A percentile compares a stretch with the other conserved stretches of the same genome.
phyloP scores from a whole-genome alignment of 2,888 invertebrate genomes.

The Stramonita haemastoma region DNA sequence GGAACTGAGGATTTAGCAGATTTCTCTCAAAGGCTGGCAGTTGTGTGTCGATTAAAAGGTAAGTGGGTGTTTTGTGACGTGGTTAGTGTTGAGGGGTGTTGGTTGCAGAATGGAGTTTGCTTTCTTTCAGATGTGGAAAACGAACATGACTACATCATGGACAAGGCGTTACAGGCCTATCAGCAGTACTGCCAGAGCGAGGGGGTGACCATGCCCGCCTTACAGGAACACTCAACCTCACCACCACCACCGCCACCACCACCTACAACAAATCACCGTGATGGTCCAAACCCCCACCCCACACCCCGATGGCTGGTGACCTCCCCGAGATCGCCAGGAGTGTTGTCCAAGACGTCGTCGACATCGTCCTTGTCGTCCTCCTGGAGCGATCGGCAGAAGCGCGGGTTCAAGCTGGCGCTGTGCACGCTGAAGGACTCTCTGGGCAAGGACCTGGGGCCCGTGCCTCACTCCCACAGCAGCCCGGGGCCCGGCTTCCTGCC shows the following conservation, averaged over 20 bases:
- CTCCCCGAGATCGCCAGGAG: neutral
- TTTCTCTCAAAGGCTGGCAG: too few relatives aligned
- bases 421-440: slow-evolving; percentile 34
- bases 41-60: neutral
- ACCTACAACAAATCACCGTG: neutral
- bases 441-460: slow-evolving; percentile 57
- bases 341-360: neutral
- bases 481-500: slow-evolving; percentile 46
- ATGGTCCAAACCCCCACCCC: neutral
- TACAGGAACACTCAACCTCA: neutral
- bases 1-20: too few relatives aligned
- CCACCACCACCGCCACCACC: neutral
- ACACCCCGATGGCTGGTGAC: neutral
- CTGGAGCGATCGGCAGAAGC: neutral
- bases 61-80: neutral
- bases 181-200: slow-evolving; percentile 51
- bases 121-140: slow-evolving; percentile 62
- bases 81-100: neutral
- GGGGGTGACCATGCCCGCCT: neutral
- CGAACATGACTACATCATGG: slow-evolving; percentile 67
- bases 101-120: neutral
- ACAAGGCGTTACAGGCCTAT: slow-evolving; percentile 63
- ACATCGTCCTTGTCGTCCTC: neutral
- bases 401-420: slow-evolving; percentile 33
- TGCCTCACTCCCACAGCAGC: slow-evolving; percentile 51